Percentiles rank a stretch among this genome's conserved stretches.
These are phyloP conservation scores for Mythimna vitellina DNA, from an alignment of 2,888 invertebrate species.

Conservation along the genomic window DNA sequence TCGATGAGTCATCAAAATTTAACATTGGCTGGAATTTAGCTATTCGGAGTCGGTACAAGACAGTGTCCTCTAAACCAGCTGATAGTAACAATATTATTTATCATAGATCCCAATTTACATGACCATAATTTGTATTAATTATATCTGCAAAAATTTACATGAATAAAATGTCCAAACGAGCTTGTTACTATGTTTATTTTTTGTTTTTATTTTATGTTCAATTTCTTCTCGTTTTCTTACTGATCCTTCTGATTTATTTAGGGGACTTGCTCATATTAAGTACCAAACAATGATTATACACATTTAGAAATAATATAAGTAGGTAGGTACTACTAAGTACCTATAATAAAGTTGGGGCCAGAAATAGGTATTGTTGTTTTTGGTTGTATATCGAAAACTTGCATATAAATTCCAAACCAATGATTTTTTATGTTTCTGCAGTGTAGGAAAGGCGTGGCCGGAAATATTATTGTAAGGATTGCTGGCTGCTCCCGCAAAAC, in stretches of 20 bases:
- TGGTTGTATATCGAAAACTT: slow-evolving; percentile 7
- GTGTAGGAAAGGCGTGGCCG: slow-evolving; percentile 72
- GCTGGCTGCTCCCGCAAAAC: slow-evolving; percentile 64
- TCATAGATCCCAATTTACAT: slow-evolving; percentile 89
- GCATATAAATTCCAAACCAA: background rate
- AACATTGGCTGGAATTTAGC: slow-evolving; percentile 82
- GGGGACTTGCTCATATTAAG: background rate
- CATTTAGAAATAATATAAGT: background rate
- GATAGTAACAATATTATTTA: slow-evolving; percentile 84
- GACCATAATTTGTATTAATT: slow-evolving; percentile 90
- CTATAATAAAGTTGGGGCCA: slow-evolving; percentile 70
- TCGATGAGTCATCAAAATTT: slow-evolving; percentile 85
- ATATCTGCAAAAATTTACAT: slow-evolving; percentile 91
- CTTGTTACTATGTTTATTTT: slow-evolving; percentile 83
- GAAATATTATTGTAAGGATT: slow-evolving; percentile 75
- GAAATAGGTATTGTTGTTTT: slow-evolving; percentile 70
- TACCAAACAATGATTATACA: background rate
- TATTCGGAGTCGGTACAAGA: slow-evolving; percentile 78
- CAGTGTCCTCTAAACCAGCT: slow-evolving; percentile 84
- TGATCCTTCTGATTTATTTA: slow-evolving; percentile 28
- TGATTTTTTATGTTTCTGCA: slow-evolving; percentile 1
- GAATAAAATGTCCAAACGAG: slow-evolving; percentile 90
- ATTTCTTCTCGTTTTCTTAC: slow-evolving; percentile 22
- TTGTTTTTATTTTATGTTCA: slow-evolving; percentile 62
- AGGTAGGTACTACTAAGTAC: slow-evolving; percentile 3